Conservation (phyloP, 1,140 invertebrate species). For the Caenorhabditis remanei region DNA sequence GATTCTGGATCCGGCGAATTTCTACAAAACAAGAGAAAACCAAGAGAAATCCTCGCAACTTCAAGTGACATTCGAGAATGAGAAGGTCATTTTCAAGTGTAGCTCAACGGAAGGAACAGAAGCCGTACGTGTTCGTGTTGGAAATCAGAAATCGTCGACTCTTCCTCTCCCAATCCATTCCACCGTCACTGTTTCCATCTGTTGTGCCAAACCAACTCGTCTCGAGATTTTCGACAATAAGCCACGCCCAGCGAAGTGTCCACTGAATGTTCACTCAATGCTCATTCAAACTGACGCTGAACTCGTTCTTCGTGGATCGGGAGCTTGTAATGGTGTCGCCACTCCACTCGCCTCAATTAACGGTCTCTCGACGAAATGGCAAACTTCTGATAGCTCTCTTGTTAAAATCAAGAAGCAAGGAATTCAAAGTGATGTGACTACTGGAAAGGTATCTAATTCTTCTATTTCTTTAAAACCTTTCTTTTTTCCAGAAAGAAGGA, state of each 20-base stretch:
- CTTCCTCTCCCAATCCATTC: conserved; percentile 56
- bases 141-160: conserved; percentile 63
- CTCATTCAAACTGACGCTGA: not conserved
- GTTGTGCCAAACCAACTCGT: conserved; percentile 55
- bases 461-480: conserved; percentile 11
- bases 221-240: conserved; percentile 19
- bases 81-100: conserved; percentile 41
- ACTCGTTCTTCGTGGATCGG: conserved; percentile 28
- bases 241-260: not conserved
- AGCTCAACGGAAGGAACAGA: conserved; percentile 1
- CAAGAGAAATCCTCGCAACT: conserved; percentile 68
- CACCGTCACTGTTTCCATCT: conserved; percentile 11
- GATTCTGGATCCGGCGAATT: conserved; percentile 80
- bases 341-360: conserved; percentile 20
- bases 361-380: conserved; percentile 18
- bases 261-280: conserved; percentile 28
- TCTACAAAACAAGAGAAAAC: conserved; percentile 22
- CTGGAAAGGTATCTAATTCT: conserved; percentile 15
- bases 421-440: not conserved
- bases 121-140: conserved; percentile 57
- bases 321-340: conserved; percentile 13
- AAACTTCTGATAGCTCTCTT: conserved; percentile 11
- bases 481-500: conserved; percentile 47
- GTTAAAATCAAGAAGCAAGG: not conserved
- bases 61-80: conserved; percentile 28